Percentiles rank a stretch among this genome's conserved stretches.
Evolutionary conservation across 2,113 vertebrate species (phyloP).

Genomic region (Zosterops borbonicus): DNA sequence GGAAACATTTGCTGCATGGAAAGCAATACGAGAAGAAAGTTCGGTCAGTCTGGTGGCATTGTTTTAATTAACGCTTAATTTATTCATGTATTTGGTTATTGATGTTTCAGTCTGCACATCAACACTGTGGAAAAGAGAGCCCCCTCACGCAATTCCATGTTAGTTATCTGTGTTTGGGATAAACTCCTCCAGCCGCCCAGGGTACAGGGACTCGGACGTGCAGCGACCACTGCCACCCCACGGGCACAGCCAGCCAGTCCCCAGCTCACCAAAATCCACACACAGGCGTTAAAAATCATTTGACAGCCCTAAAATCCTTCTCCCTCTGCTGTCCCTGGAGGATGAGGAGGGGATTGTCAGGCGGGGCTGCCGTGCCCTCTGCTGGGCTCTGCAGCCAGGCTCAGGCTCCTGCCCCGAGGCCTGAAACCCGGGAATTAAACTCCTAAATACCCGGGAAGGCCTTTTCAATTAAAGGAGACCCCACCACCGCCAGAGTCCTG

Average conservation of each 20-base stretch:
- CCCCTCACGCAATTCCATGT: accelerated
- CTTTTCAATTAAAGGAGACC: not conserved
- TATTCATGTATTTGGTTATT: not conserved
- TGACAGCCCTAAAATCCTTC: not conserved
- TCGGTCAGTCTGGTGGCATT: not conserved
- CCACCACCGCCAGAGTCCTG: not conserved
- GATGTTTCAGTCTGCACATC: not conserved
- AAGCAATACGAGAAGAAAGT: not conserved
- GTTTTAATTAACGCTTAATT: not conserved
- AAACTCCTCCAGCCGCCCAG: not conserved
- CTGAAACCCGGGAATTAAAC: not conserved
- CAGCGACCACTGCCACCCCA: not conserved
- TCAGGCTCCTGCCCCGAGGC: not conserved
- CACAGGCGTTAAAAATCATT: not conserved
- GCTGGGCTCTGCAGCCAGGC: not conserved
- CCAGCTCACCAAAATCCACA: not conserved
- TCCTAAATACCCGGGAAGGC: not conserved
- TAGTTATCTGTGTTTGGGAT: too few species aligned
- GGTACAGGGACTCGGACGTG: not conserved
- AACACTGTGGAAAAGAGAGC: not conserved
- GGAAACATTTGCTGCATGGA: not conserved
- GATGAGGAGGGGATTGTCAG: not conserved
- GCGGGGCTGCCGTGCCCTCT: conserved; percentile 30
- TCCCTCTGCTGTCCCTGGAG: not conserved
- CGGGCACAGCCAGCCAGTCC: not conserved